phyloP scores from a whole-genome alignment of 2,888 invertebrate genomes.

The Pollenia griseotomentosa region DNA sequence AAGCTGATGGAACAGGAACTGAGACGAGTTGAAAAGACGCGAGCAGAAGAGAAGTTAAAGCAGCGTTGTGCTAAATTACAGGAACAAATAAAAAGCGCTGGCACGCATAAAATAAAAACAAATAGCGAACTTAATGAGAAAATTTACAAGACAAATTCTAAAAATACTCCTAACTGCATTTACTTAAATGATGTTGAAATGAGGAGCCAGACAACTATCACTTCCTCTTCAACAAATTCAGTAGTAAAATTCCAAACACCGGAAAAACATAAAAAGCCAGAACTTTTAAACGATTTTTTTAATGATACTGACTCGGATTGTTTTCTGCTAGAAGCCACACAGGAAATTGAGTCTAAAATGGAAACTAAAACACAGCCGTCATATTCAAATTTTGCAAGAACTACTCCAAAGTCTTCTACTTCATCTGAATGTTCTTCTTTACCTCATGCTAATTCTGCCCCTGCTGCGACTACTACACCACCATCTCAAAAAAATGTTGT shows the following conservation, averaged over 20 bases:
- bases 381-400: conserved; percentile 3
- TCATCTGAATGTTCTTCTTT: background rate
- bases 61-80: conserved; percentile 80
- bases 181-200: conserved; percentile 11
- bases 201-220: background rate
- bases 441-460: conserved; percentile 40
- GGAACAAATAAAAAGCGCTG: conserved; percentile 77
- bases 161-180: background rate
- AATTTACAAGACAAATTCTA: background rate
- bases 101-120: conserved; percentile 51
- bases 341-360: conserved; percentile 79
- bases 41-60: conserved; percentile 78
- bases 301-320: conserved; percentile 82
- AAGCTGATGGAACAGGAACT: conserved; percentile 77
- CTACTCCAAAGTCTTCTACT: background rate
- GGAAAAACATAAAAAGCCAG: conserved; percentile 21
- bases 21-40: conserved; percentile 78
- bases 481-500: background rate
- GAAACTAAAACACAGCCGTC: conserved; percentile 56
- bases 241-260: background rate
- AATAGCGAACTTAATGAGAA: background rate
- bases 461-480: conserved; percentile 32
- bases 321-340: conserved; percentile 80
- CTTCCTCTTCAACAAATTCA: background rate
- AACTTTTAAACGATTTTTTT: conserved; percentile 76